These are phyloP conservation scores for Abramis brama DNA, from an alignment of 2,113 vertebrate species.

Conservation along the genomic window DNA sequence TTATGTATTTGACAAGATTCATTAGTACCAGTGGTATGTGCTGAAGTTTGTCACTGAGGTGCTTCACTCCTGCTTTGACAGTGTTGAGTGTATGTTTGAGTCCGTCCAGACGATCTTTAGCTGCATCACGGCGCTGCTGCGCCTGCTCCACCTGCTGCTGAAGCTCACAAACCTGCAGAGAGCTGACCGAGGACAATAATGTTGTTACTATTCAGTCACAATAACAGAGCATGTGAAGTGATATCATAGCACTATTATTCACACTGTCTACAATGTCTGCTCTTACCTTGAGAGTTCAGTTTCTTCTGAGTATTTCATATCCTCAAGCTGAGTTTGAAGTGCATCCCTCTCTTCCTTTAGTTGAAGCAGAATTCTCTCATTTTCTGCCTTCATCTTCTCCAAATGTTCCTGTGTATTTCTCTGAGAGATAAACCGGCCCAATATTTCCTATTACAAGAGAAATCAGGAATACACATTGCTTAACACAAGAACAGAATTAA, in stretches of 20 bases:
- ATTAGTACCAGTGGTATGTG: conserved; percentile 74
- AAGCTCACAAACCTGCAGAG: conserved; percentile 64
- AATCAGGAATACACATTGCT: too few species aligned
- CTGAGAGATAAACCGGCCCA: conserved; percentile 74
- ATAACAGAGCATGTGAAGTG: not conserved
- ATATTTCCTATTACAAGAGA: too few species aligned
- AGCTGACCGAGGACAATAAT: not conserved
- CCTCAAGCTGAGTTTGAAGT: conserved; percentile 72
- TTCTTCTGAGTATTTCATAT: conserved; percentile 84
- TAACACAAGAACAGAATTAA: too few species aligned
- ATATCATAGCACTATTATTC: not conserved
- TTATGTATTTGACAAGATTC: not conserved
- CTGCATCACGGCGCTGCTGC: conserved; percentile 58
- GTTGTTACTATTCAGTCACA: not conserved
- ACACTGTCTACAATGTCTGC: not conserved
- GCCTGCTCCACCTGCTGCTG: conserved; percentile 68
- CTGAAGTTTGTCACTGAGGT: conserved; percentile 77
- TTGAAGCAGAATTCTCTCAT: conserved; percentile 68
- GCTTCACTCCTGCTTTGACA: conserved; percentile 74
- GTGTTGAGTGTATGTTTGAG: conserved; percentile 63
- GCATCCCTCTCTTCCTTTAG: conserved; percentile 77
- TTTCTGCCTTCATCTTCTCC: conserved; percentile 77
- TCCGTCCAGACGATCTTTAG: conserved; percentile 69
- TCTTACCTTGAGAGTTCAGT: conserved; percentile 75
- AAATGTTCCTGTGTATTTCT: conserved; percentile 77